Conservation (phyloP, 2,797 vertebrate species). For the Merluccius polli region DNA sequence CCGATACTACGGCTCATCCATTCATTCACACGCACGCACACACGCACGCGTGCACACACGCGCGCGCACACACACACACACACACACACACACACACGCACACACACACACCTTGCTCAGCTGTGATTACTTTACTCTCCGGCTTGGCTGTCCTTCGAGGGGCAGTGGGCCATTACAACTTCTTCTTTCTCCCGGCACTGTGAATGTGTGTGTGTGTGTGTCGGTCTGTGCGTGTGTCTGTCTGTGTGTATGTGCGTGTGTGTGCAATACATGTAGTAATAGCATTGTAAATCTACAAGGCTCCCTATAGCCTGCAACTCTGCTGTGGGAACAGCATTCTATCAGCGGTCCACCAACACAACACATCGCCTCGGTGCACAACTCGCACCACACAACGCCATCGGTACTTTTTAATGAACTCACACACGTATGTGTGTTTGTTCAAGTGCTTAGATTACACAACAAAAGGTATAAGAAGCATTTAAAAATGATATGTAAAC, state of each 20-base stretch:
- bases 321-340: constrained; percentile 47
- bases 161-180: constrained; percentile 60
- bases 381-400: background rate
- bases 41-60: background rate
- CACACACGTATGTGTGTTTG: too few relatives aligned
- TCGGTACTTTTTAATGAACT: background rate
- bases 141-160: constrained; percentile 63
- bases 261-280: constrained; percentile 49
- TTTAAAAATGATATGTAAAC: too few relatives aligned
- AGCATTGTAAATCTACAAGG: constrained; percentile 67
- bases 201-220: constrained; percentile 19
- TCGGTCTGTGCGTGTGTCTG: constrained; percentile 15
- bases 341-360: constrained; percentile 42
- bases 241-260: constrained; percentile 20
- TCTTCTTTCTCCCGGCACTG: background rate
- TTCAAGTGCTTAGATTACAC: too few relatives aligned
- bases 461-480: too few relatives aligned
- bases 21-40: constrained; percentile 19
- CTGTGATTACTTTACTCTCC: constrained; percentile 63
- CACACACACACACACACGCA: constrained; percentile 28
- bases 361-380: background rate
- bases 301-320: constrained; percentile 50
- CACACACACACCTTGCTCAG: constrained; percentile 45
- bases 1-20: constrained; percentile 41
- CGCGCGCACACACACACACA: background rate